A percentile compares a stretch with the other conserved stretches of the same genome.
Evolutionary conservation across 2,888 invertebrate genomes (phyloP).

Genomic region (Stenichneumon culpator): DNA sequence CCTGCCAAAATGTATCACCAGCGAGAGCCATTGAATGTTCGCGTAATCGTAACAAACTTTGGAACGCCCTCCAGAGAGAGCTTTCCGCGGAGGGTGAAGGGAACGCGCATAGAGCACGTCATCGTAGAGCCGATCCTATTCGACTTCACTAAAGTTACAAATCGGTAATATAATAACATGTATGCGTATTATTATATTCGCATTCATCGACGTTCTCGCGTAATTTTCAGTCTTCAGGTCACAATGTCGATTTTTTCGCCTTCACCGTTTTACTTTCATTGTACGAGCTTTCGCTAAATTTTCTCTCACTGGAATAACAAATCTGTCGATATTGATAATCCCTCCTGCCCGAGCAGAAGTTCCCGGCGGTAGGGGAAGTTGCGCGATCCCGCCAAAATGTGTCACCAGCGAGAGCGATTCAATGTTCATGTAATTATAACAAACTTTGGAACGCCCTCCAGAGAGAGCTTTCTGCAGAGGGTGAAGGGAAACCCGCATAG

Average conservation of each 20-base stretch:
- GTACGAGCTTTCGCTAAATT: not conserved
- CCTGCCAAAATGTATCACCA: not conserved
- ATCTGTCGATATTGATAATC: not conserved
- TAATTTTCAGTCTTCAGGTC: conserved; percentile 1
- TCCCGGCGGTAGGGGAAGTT: no score
- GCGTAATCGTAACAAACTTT: not conserved
- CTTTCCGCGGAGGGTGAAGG: not conserved
- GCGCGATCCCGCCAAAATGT: not conserved
- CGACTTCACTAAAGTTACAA: not conserved
- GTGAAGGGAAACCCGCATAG: not conserved
- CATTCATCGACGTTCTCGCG: conserved; percentile 22
- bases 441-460: not conserved
- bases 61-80: not conserved
- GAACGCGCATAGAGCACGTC: not conserved
- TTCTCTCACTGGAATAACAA: not conserved
- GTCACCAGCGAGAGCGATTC: not conserved
- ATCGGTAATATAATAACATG: not conserved
- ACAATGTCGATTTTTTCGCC: not conserved
- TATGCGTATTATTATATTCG: not conserved
- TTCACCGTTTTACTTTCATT: conserved; percentile 15
- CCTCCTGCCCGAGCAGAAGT: no score
- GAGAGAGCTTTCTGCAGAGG: not conserved
- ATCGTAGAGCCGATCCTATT: not conserved
- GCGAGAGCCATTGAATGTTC: not conserved
- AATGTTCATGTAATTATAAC: not conserved